Base-by-base conservation (phyloP, 2,888 invertebrate genomes). In the Iselma pallidipennis region DNA sequence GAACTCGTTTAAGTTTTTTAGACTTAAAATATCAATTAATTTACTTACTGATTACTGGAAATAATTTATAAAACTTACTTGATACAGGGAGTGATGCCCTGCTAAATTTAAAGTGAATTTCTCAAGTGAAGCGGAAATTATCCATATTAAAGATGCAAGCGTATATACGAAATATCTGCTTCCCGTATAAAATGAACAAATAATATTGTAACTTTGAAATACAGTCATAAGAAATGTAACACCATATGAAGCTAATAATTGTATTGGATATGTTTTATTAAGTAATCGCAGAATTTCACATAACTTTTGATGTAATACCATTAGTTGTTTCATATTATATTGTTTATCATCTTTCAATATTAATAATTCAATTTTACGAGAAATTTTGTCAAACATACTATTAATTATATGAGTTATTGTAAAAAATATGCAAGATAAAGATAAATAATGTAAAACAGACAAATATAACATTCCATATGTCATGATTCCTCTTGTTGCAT, bases 171-270 rank as follows among this genome's bases (percentile, higher is more conserved):
- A 16, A 57, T 52, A 61, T 19, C 10, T 26, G 25, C 57, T 57
- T 2, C 37, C 49, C 6, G 45, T 57, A 26, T 49, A 53, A 28
- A 61, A n/a, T 3, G 53, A 42, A 33, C 61, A 61, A 0, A 52
- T 21, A 37, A 61, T 37, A 49, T 23, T 57, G 29, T 57, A 61
- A 16, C 48, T 57, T 57, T 61, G 61, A 16, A 61, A 48, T 3
- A 57, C 57, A 23, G 37, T 53, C 4, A 61, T 23, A 6, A 37
- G 21, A 31, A 61, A 61, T 37, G 48, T 26, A 2, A 61, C 25
- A 16, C 37, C 26, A 37, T 29, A 61, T 0, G 61, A 61, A 25
- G 57, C 23, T 16, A 61, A 31, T 6, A 61, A 2, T 14, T 37
- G 54, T n/a, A 16, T 16, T 6, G 61, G 28, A 42, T 49, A 57